These are phyloP conservation scores for Clunio marinus DNA, from an alignment of 2,888 invertebrate genomes.

Conservation along the genomic window DNA sequence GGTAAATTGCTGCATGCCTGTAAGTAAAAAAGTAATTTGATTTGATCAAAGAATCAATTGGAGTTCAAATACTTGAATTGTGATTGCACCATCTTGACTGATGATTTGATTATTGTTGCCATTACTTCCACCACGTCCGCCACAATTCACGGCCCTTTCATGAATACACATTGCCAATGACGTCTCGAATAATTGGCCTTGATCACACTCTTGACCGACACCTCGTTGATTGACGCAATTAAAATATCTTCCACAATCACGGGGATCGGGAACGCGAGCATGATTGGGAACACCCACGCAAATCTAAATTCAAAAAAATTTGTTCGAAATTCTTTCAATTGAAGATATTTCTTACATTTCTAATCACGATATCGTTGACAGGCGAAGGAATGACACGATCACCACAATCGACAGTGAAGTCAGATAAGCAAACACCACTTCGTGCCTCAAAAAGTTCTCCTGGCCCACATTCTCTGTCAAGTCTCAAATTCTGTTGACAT, in stretches of 20 bases:
- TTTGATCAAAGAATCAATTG: neutral
- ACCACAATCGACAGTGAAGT: neutral
- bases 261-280: neutral
- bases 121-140: neutral
- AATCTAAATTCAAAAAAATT: neutral
- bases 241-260: neutral
- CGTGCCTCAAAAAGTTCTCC: neutral
- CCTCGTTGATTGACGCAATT: neutral
- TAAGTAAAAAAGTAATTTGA: neutral
- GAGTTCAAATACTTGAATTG: neutral
- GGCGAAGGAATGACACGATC: neutral
- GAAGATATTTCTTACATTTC: neutral
- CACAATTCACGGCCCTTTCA: neutral
- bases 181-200: neutral
- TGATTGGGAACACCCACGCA: neutral
- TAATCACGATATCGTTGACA: neutral
- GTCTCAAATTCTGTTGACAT: neutral
- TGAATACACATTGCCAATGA: neutral
- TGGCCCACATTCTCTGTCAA: neutral
- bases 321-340: neutral
- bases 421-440: neutral
- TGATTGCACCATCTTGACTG: no score
- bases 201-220: neutral
- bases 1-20: neutral
- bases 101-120: neutral